Base-by-base conservation (phyloP, 2,888 invertebrate genomes). In the Carcina quercana region DNA sequence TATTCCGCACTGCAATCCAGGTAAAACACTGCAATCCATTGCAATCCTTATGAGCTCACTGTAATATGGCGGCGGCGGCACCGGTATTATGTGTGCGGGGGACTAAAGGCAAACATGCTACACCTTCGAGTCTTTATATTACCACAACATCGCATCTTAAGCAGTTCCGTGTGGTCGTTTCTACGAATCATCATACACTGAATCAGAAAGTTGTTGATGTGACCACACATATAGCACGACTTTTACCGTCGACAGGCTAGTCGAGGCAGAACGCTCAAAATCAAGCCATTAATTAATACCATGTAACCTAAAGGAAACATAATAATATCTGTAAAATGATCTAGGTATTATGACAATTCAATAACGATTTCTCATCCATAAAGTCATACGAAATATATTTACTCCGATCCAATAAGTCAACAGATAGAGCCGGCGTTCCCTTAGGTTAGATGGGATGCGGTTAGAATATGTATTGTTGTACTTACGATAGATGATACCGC, bases 1-100 rank as follows among this genome's bases (percentile, higher is more conserved):
- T 50, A 62, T 57, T 65, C 72, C 72, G 69, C 82, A 83, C 83
- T 83, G 82, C 82, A 82, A 83, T 83, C 82, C 82, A 69, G 68
- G 51, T 58, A 45, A 60, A 60, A 60, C 82, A 83, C 82, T 83
- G 82, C 82, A 82, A 83, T 83, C 82, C 82, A 65, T 76, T 58
- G 53, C 42, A 40, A 49, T 49, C 50, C 45, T 50, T 50, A 54
- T 44, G 43, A 47, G 40, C 43, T 60, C 62, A 63, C 58, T 62
- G 61, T 48, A 45, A n/a, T n/a, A 54, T 50, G 67, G 76, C 75
- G 76, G 79, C 79, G 80, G 80, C 79, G 73, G 67, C 66, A 59
- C 66, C 69, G 49, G 38, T 54, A 47, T 37, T 47, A n/a, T n/a
- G n/a, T 51, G 68, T 65, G 73, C 67, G 59, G 50, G 44, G 45